These are phyloP conservation scores for Chaetoderma sp. DNA, from an alignment of 2,888 invertebrate species.

Conservation along the genomic window DNA sequence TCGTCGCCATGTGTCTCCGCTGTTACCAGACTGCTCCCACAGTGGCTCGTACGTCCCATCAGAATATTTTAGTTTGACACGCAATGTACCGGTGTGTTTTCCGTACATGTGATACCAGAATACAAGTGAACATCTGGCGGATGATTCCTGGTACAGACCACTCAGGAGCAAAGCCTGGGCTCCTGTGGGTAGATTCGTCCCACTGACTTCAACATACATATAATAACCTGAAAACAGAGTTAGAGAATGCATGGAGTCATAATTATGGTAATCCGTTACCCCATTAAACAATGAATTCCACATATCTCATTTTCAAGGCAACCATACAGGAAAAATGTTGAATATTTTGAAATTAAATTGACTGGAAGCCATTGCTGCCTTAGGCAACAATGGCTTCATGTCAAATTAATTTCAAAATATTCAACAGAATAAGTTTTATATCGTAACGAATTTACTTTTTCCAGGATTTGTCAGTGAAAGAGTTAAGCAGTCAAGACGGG, in stretches of 20 bases:
- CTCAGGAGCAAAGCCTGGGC: slow-evolving; percentile 71
- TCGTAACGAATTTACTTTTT: too few relatives aligned
- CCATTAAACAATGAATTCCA: too few relatives aligned
- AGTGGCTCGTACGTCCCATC: slow-evolving; percentile 27
- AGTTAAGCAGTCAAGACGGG: too few relatives aligned
- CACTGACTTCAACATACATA: slow-evolving; percentile 74
- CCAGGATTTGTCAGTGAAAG: too few relatives aligned
- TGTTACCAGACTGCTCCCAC: slow-evolving; percentile 45
- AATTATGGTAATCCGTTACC: too few relatives aligned
- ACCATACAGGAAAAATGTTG: too few relatives aligned
- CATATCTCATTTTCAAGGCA: too few relatives aligned
- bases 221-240: slow-evolving; percentile 71
- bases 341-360: too few relatives aligned
- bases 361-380: too few relatives aligned
- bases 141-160: slow-evolving; percentile 13
- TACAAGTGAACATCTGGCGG: slow-evolving; percentile 15
- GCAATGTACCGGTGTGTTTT: slow-evolving; percentile 43
- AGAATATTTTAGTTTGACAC: slow-evolving; percentile 41
- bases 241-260: neutral
- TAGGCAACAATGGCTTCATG: too few relatives aligned
- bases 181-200: slow-evolving; percentile 71
- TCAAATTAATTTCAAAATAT: too few relatives aligned
- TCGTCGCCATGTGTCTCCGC: slow-evolving; percentile 45
- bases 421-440: too few relatives aligned
- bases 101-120: slow-evolving; percentile 40